These are phyloP conservation scores for Intellagama lesueurii DNA, from an alignment of 2,797 vertebrate species.

Conservation along the genomic window DNA sequence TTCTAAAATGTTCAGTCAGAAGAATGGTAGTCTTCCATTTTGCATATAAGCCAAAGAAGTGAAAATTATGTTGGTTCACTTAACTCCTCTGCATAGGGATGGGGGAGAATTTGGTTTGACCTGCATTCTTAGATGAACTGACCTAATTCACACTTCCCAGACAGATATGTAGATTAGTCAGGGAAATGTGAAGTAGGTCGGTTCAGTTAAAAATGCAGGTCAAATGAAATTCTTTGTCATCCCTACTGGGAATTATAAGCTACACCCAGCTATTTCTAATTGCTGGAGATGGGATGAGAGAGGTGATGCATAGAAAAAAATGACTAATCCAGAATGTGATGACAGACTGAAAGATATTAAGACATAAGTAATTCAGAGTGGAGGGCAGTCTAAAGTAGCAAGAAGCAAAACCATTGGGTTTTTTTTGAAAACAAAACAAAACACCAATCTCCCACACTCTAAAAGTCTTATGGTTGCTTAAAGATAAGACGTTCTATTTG, in stretches of 20 bases:
- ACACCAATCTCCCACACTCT: too few species aligned
- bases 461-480: too few species aligned
- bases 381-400: too few species aligned
- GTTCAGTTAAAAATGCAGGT: neutral
- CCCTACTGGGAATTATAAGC: neutral
- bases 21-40: neutral
- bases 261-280: conserved; percentile 27
- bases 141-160: neutral
- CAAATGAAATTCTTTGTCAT: neutral
- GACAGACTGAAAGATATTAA: neutral
- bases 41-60: neutral
- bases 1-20: neutral
- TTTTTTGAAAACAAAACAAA: too few species aligned
- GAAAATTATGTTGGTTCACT: neutral
- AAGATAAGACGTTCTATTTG: too few species aligned
- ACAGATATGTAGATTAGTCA: neutral
- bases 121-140: neutral
- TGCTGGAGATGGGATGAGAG: conserved; percentile 34
- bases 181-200: neutral
- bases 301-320: conserved; percentile 33
- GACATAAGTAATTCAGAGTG: too few species aligned
- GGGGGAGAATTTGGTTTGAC: neutral
- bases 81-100: neutral
- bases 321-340: conserved; percentile 27
- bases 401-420: too few species aligned